These are phyloP conservation scores for Heliconius erato DNA, from an alignment of 2,888 invertebrate genomes.

Conservation along the genomic window DNA sequence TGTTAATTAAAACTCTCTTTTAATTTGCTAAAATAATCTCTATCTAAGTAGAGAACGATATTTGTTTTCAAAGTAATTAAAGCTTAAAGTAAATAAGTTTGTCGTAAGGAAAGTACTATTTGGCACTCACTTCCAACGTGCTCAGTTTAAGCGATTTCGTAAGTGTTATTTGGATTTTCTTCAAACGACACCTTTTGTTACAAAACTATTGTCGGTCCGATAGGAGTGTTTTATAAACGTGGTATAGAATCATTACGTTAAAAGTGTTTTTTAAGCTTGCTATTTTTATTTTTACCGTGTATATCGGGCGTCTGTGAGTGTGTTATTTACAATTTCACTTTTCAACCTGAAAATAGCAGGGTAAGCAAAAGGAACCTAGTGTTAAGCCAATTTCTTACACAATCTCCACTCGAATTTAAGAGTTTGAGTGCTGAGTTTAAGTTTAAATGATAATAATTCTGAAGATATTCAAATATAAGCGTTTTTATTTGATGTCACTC, in stretches of 20 bases:
- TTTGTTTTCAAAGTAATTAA: slow-evolving; percentile 35
- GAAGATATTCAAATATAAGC: not conserved
- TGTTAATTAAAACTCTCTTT: not conserved
- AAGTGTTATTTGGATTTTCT: slow-evolving; percentile 45
- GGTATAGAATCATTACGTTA: slow-evolving; percentile 14
- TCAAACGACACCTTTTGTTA: slow-evolving; percentile 40
- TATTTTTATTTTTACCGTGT: too few species aligned
- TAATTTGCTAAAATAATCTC: slow-evolving; percentile 10
- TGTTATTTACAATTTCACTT: too few species aligned
- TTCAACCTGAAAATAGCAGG: too few species aligned
- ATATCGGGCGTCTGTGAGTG: too few species aligned
- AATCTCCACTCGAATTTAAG: too few species aligned
- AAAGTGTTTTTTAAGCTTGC: not conserved
- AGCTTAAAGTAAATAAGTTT: slow-evolving; percentile 31
- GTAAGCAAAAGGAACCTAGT: too few species aligned
- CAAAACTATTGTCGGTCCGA: slow-evolving; percentile 37
- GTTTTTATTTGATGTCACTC: not conserved
- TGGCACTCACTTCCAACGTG: slow-evolving; percentile 39
- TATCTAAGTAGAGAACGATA: slow-evolving; percentile 13
- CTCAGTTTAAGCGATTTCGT: slow-evolving; percentile 41
- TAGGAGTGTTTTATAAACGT: slow-evolving; percentile 27
- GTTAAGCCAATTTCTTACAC: too few species aligned
- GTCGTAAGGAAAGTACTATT: slow-evolving; percentile 38
- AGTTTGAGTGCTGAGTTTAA: too few species aligned
- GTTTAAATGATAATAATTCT: not conserved